Percentiles rank a stretch among this genome's conserved stretches.
Conservation (phyloP, 2,113 vertebrate genomes). For the Cariama cristata region DNA sequence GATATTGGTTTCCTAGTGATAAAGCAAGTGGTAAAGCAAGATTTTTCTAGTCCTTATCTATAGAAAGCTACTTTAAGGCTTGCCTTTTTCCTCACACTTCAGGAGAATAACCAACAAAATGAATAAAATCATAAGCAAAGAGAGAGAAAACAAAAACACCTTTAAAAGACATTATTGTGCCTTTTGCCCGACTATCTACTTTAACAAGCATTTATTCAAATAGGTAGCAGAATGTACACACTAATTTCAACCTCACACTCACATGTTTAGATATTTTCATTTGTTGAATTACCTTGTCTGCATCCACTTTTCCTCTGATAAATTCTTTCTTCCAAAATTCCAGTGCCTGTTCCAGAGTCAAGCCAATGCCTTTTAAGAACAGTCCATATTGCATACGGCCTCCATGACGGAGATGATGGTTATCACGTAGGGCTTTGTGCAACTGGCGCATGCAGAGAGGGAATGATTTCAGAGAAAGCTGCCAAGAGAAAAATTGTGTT, state of each 20-base stretch:
- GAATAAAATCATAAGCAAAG: not conserved
- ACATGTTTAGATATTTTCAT: not conserved
- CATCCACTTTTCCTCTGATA: slow-evolving; percentile 90
- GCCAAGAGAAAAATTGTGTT: not conserved
- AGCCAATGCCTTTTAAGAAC: slow-evolving; percentile 94
- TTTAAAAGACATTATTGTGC: not conserved
- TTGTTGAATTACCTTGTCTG: slow-evolving; percentile 89
- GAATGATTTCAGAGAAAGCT: slow-evolving; percentile 92
- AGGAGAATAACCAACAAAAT: not conserved
- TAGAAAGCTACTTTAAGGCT: not conserved
- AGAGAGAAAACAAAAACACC: not conserved
- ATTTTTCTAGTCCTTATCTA: not conserved
- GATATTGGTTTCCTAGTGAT: not conserved
- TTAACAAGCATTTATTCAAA: not conserved
- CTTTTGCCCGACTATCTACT: not conserved
- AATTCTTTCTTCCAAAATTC: slow-evolving; percentile 98
- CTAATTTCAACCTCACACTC: not conserved
- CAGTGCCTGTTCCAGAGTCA: slow-evolving; percentile 93
- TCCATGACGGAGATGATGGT: slow-evolving; percentile 93
- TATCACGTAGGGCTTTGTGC: slow-evolving; percentile 88
- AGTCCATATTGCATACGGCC: slow-evolving; percentile 98
- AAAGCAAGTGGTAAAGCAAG: not conserved
- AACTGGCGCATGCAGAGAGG: slow-evolving; percentile 95
- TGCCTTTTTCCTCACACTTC: not conserved
- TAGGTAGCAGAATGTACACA: fast-evolving